Percentiles rank a stretch among this genome's conserved stretches.
Conservation (phyloP, 2,113 vertebrate species). For the Mesitornis unicolor region DNA sequence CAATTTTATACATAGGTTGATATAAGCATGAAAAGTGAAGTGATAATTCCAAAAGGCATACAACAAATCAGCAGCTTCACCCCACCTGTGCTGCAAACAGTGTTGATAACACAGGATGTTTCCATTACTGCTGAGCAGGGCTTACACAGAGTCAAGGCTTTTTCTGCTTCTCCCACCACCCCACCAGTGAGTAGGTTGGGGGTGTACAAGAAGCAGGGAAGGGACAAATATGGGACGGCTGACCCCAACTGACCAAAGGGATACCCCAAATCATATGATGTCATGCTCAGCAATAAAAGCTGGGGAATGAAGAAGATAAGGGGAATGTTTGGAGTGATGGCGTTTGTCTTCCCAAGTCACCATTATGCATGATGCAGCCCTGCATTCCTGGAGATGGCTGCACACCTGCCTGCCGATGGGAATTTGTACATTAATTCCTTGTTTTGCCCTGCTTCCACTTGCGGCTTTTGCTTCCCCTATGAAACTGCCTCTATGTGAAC, state of each 20-base stretch:
- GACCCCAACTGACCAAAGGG: not conserved
- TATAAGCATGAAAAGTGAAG: not conserved
- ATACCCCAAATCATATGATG: not conserved
- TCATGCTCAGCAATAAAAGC: not conserved
- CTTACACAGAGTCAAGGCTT: not conserved
- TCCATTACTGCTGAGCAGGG: not conserved
- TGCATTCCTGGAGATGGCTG: not conserved
- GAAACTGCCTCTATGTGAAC: not conserved
- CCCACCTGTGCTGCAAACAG: not conserved
- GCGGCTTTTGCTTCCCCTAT: not conserved
- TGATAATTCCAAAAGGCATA: not conserved
- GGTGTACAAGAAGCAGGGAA: not conserved
- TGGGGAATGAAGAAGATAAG: not conserved
- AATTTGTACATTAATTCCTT: not conserved
- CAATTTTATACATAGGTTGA: not conserved
- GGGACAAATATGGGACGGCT: not conserved
- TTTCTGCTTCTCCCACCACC: not conserved
- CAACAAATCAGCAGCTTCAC: not conserved
- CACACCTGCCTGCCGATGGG: not conserved
- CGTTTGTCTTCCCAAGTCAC: not conserved
- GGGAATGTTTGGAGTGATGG: rapidly evolving
- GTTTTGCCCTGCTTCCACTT: not conserved
- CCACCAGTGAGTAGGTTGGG: rapidly evolving
- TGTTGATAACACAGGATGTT: not conserved
- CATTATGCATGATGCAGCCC: rapidly evolving